Evolutionary conservation across 2,113 vertebrate species (phyloP), one percentile per base, ranked within the genome.

Genomic region (Forbesichthys papilliferus): DNA sequence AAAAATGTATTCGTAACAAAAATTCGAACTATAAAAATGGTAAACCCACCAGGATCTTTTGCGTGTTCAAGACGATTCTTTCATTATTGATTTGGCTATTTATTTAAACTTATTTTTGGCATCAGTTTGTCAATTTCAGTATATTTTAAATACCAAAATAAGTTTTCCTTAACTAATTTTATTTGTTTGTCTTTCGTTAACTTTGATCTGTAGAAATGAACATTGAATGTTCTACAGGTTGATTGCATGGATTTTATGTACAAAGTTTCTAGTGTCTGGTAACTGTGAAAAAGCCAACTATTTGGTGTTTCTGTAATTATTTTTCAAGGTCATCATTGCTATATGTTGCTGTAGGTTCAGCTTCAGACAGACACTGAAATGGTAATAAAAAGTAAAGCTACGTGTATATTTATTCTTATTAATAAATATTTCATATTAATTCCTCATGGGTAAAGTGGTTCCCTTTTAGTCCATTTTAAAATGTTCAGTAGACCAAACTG

Each of bases 311-410:
- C 52, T 53, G 63, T 81, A 57, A 80, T 80, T 54, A 61, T 75
- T 80, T 78, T 83, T 75, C 61, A 47, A 79, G 75, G 63, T 75
- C 75, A 76, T 85, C 74, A 73, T 73, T 73, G 65, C 73, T 75
- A 56, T 73, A 61, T 66, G 71, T 83, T 66, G 70, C 68, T 79
- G 75, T 85, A 74, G 62, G 76, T 72, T 72, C 74, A 82, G 83
- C 74, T 75, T 80, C 67, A 65, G 66, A 67, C 64, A 53, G 52
- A 69, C 74, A 69, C 70, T 64, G 58, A 78, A 74, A 67, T 78
- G 67, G 63, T 48, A 82, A 84, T 84, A 60, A 83, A 77, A 34
- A 51, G 33, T 52, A 69, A 52, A 69, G 60, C 11, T 42, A 42
- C 11, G 53, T 54, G 4, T 14, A 54, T 18, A 52, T 8, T 42